Evolutionary conservation across 2,113 vertebrate species (phyloP).

Genomic region (Taurulus bubalis): DNA sequence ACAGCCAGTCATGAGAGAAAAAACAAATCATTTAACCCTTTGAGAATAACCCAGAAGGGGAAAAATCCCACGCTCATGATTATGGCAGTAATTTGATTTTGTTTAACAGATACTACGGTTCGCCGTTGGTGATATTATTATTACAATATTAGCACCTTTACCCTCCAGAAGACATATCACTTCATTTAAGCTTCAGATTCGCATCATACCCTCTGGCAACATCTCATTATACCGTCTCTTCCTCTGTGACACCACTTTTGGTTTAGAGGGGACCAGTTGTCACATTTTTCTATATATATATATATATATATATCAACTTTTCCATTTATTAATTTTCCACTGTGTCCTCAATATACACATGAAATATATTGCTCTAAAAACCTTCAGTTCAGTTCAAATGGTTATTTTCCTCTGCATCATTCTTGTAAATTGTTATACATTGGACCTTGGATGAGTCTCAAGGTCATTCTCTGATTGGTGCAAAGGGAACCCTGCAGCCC

Average conservation of each 20-base stretch:
- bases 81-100: conserved; percentile 10
- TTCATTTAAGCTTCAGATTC: conserved; percentile 30
- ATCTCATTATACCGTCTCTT: conserved; percentile 13
- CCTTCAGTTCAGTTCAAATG: conserved; percentile 24
- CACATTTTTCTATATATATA: conserved; percentile 8
- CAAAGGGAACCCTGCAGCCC: background rate
- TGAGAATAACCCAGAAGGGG: conserved; percentile 1
- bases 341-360: too few relatives aligned
- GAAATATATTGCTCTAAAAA: conserved; percentile 10
- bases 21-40: background rate
- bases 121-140: conserved; percentile 10
- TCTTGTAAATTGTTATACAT: conserved; percentile 32
- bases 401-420: conserved; percentile 18
- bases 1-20: background rate
- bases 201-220: conserved; percentile 13
- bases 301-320: background rate
- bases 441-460: background rate
- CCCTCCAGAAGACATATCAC: conserved; percentile 24
- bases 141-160: conserved; percentile 21
- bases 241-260: conserved; percentile 21
- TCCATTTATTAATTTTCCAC: too few relatives aligned
- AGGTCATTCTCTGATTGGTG: background rate
- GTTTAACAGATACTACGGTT: conserved; percentile 7
- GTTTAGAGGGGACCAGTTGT: conserved; percentile 34
- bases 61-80: conserved; percentile 1